Evolutionary conservation across 2,888 invertebrate species (phyloP).

Genomic region (Lycaena phlaeas): DNA sequence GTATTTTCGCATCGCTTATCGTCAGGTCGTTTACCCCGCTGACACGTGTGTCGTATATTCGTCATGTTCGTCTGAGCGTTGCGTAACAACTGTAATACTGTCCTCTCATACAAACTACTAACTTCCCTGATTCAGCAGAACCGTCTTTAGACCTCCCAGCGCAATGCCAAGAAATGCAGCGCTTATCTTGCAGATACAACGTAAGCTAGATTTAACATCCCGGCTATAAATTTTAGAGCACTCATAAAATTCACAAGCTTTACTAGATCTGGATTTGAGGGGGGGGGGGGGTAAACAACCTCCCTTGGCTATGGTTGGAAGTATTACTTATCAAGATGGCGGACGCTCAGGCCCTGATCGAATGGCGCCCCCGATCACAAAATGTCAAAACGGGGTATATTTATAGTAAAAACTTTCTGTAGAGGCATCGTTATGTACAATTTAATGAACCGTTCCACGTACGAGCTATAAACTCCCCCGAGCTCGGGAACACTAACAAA

Average conservation of each 20-base stretch:
- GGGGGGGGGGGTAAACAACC: too few relatives aligned
- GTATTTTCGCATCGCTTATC: constrained; percentile 61
- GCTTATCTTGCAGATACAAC: too few relatives aligned
- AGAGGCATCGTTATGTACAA: constrained; percentile 34
- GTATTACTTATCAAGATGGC: too few relatives aligned
- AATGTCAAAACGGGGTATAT: constrained; percentile 14
- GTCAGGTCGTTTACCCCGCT: constrained; percentile 43
- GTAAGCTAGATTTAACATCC: too few relatives aligned
- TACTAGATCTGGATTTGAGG: too few relatives aligned
- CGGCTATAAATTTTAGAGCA: too few relatives aligned
- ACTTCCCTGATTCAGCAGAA: too few relatives aligned
- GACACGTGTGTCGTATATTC: constrained; percentile 23
- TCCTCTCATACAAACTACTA: too few relatives aligned
- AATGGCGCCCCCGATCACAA: not conserved
- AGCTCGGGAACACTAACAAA: constrained; percentile 50
- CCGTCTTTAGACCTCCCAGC: too few relatives aligned
- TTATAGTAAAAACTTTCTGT: constrained; percentile 13
- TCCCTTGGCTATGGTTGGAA: too few relatives aligned
- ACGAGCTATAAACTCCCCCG: constrained; percentile 42
- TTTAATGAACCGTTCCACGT: constrained; percentile 44
- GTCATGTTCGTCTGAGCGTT: constrained; percentile 15
- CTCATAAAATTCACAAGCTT: too few relatives aligned
- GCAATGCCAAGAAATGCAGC: not conserved
- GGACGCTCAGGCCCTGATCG: too few relatives aligned
- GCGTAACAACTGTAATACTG: constrained; percentile 15